A percentile compares a stretch with the other conserved stretches of the same genome.
Evolutionary conservation across 2,888 invertebrate species (phyloP).

Genomic region (Platynereis dumerilii): DNA sequence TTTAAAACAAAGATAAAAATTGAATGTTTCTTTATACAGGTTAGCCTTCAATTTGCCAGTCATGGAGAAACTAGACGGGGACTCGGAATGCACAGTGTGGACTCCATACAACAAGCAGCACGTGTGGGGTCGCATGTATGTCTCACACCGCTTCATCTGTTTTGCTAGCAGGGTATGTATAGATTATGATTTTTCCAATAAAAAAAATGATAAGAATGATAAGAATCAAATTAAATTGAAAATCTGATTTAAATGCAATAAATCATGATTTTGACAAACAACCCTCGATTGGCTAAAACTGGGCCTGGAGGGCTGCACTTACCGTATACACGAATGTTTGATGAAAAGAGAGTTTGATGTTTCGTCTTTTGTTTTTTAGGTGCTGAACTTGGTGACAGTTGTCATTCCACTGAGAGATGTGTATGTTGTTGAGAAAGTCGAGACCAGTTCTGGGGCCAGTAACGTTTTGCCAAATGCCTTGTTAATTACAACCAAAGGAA

Average conservation of each 20-base stretch:
- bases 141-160: conserved; percentile 94
- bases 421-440: conserved; percentile 77
- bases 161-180: conserved; percentile 85
- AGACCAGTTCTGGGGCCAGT: conserved; percentile 69
- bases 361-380: conserved; percentile 69
- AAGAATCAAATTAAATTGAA: too few species aligned
- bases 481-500: conserved; percentile 81
- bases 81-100: conserved; percentile 87
- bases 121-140: conserved; percentile 85
- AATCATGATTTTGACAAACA: too few species aligned
- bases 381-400: conserved; percentile 80
- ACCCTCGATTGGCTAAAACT: too few species aligned
- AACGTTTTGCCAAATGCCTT: conserved; percentile 74
- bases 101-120: conserved; percentile 93
- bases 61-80: conserved; percentile 91
- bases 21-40: too few species aligned
- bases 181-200: conserved; percentile 15
- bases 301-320: too few species aligned
- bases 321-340: too few species aligned
- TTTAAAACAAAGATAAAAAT: too few species aligned
- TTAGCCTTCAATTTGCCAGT: conserved; percentile 75
- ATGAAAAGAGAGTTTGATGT: too few species aligned
- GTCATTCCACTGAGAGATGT: conserved; percentile 88
- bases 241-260: too few species aligned
- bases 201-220: conserved; percentile 7